Base-by-base conservation (phyloP, 1,140 invertebrate species). In the Diabrotica undecimpunctata region DNA sequence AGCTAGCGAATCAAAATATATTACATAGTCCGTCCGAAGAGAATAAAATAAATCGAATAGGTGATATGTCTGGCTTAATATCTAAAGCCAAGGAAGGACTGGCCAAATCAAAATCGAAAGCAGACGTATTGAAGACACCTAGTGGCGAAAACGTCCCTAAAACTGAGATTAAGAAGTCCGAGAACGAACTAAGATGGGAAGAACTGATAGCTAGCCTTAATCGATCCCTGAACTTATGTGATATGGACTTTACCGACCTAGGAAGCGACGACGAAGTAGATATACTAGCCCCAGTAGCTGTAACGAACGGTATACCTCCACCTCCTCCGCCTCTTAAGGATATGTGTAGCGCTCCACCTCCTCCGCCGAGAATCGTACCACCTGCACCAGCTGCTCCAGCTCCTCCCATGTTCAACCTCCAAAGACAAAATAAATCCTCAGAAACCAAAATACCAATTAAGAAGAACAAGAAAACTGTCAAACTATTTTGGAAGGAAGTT, bases 401-500 rank as follows among this genome's bases (percentile, higher is more conserved):
- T 9, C 41, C 72, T 36, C 75, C 75, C 61, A 71, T 73, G 14
- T 64, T 70, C 7, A 74, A 67, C 51, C 79, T 84, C 2, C 81
- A 83, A 6, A 81, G 83, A 5, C 7, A 69, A 70, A 59, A 80
- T 46, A 67, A 69, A 76, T 36, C 69, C 74, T 76, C 54, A 62
- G 78, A 64, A 75, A 80, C 82, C 68, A 75, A 78, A 70, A 66
- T 76, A 74, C 75, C 77, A 6, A 82, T 85, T 13, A 91, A 90
- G 75, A 97, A 97, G 78, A 95, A 88, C 72, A 98, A 97, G 79
- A 98, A 98, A 79, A 98, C 97, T n/a, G 90, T 99, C 5, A 98
- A 98, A 82, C 82, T 99, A n/a, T 99, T 99, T 79, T 99, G 97
- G 97, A 93, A 93, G 77, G 95, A 98, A 81, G 88, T 95, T 6